Base-by-base conservation (phyloP, 2,888 invertebrate species). In the Atethmia centrago region DNA sequence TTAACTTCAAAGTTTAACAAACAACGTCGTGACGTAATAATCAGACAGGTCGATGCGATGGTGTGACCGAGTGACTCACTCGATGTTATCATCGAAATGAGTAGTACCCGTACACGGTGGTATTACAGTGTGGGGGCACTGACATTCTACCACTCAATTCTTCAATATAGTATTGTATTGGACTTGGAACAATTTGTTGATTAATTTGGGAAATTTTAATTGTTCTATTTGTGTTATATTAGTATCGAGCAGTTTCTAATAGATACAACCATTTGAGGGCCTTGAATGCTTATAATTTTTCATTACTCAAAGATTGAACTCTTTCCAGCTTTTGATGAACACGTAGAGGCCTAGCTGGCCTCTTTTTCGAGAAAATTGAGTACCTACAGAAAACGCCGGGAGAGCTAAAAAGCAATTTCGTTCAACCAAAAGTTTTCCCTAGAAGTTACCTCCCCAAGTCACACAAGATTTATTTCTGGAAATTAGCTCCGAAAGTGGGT, bases 41-140 rank as follows among this genome's bases (percentile, higher is more conserved):
- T 72, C 62, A 77, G 71, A 71, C 73, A 67, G 74, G 78, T 83
- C 74, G 77, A 73, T 72, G 74, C 72, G 71, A 68, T 74, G 71
- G 70, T 74, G 79, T 72, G 75, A 68, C 72, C 25, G 62, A 62
- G 55, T 82, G 80, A 84, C 74, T 82, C 82, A 82, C 36, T 21
- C 31, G 68, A 64, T 61, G 71, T 47, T 65, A 71, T 78, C 71
- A 71, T 71, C 65, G 49, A 56, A 78, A 25, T 65, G 71, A 81
- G 75, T 58, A 28, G 25, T 42, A 8, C 36, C 16, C 53, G 58
- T 25, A 53, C 63, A 47, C 12, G 58, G 36, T 74, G 58, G 3
- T 66, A 82, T 75, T 56, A 19, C 62, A 75, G 56, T 59, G 79
- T 65, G 81, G 21, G 49, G 72, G 70, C 62, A 21, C 64, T 72